Evolutionary conservation across 2,113 vertebrate genomes (phyloP), one percentile per base, ranked within the genome.

Genomic region (Ammodytes marinus): DNA sequence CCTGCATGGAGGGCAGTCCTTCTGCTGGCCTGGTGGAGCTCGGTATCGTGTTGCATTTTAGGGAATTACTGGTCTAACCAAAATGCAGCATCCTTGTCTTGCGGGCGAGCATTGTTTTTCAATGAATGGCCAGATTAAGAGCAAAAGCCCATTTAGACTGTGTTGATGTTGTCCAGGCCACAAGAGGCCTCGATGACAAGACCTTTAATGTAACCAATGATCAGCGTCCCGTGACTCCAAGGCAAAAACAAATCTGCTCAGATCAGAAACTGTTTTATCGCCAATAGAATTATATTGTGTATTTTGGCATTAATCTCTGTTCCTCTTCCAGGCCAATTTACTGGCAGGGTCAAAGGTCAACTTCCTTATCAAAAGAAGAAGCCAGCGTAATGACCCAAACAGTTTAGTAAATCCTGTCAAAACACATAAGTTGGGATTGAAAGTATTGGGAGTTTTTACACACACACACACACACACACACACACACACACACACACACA

Each of bases 281-380:
- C n/a, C 6, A 19, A 5, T 60, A 19, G 3, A 40, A 39, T 35
- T 14, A 13, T 35, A 69, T 65, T 39, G 12, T 59, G 45, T 9
- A n/a, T 35, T 53, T 49, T 10, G 2, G 0, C 2, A n/a, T 75
- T 75, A 17, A 64, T 71, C 35, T 65, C 19, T 75, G 75, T 87
- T 90, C 76, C 82, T 82, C 77, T 80, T 82, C 17, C 8, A 70
- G 5, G 46, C 4, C 27, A 61, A 49, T 80, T 85, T 69, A 78
- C 46, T n/a, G 60, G 53, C 45, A 75, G 53, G 71, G 60, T 85
- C 80, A 86, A 83, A 83, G 55, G 42, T 79, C 3, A 90, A 85
- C 86, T 89, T 91, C 84, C 83, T 77, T n/a, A 6, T 79, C 0
- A 89, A 80, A 90, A 88, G 80, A 86, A 91, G 88, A 88, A 91